Evolutionary conservation across 2,113 vertebrate genomes (phyloP).

Genomic region (Alouatta palliata): DNA sequence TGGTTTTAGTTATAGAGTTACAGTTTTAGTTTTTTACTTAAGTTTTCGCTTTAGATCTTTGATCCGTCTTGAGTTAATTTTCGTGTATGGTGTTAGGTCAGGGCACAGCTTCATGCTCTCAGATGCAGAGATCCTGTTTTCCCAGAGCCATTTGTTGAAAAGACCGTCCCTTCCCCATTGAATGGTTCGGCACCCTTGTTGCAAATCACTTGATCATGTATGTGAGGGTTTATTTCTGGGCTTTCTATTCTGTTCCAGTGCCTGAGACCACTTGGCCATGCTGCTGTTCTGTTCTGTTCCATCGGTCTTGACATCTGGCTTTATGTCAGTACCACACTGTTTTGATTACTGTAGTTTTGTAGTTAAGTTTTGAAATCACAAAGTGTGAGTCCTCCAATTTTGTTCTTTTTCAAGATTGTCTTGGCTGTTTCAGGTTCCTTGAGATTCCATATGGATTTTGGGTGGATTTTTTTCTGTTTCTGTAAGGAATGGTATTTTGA

Average conservation of each 20-base stretch:
- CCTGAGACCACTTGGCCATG: no score
- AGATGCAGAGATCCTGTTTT: background rate
- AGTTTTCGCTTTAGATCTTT: background rate
- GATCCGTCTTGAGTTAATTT: background rate
- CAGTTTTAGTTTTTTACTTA: background rate
- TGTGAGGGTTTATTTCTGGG: background rate
- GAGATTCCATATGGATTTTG: background rate
- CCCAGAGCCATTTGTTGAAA: background rate
- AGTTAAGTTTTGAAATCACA: constrained; percentile 23
- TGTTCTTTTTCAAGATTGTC: background rate
- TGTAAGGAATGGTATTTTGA: background rate
- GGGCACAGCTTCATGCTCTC: background rate
- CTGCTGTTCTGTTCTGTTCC: background rate
- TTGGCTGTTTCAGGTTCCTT: background rate
- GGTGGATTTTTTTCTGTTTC: constrained; percentile 13
- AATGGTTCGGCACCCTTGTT: background rate
- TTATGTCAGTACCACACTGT: background rate
- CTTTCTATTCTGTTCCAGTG: background rate
- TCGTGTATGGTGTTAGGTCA: background rate
- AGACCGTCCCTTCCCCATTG: background rate
- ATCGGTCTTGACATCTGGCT: background rate
- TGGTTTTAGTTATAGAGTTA: background rate
- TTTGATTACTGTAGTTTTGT: background rate
- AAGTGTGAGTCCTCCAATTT: background rate
- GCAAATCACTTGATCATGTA: background rate